Evolutionary conservation across 2,888 invertebrate species (phyloP).

Genomic region (Arctia plantaginis): DNA sequence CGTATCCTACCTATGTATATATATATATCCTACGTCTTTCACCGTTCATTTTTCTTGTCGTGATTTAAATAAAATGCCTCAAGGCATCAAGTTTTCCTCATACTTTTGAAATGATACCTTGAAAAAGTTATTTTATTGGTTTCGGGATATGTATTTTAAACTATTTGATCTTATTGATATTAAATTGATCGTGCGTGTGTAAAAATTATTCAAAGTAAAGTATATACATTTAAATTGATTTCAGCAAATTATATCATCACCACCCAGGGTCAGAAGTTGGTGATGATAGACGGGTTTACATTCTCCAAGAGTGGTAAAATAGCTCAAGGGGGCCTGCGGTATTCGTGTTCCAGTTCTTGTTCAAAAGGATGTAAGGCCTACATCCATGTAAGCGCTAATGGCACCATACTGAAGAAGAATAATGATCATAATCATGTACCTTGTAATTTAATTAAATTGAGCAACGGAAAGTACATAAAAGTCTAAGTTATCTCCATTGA

Average conservation of each 20-base stretch:
- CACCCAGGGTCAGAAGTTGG: slow-evolving; percentile 37
- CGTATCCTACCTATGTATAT: too few relatives aligned
- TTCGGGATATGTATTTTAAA: neutral
- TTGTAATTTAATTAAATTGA: slow-evolving; percentile 8
- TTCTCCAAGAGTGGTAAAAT: slow-evolving; percentile 42
- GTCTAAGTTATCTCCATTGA: neutral
- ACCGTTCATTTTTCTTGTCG: too few relatives aligned
- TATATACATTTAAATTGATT: slow-evolving; percentile 2
- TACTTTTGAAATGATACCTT: too few relatives aligned
- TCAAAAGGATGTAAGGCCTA: slow-evolving; percentile 35
- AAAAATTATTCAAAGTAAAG: neutral
- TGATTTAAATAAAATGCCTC: too few relatives aligned
- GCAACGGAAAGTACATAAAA: slow-evolving; percentile 9
- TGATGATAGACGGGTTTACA: slow-evolving; percentile 48
- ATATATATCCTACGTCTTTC: too few relatives aligned
- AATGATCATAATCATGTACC: slow-evolving; percentile 33
- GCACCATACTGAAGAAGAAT: slow-evolving; percentile 21
- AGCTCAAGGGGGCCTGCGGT: slow-evolving; percentile 47
- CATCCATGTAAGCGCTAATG: slow-evolving; percentile 23
- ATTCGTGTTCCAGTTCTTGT: slow-evolving; percentile 53
- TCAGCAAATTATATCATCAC: slow-evolving; percentile 26
- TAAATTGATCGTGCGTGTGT: neutral
- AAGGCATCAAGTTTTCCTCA: too few relatives aligned
- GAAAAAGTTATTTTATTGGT: too few relatives aligned
- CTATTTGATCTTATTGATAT: neutral